A percentile compares a stretch with the other conserved stretches of the same genome.
Evolutionary conservation across 2,797 vertebrate genomes (phyloP).

Genomic region (Aulostomus chinensis): DNA sequence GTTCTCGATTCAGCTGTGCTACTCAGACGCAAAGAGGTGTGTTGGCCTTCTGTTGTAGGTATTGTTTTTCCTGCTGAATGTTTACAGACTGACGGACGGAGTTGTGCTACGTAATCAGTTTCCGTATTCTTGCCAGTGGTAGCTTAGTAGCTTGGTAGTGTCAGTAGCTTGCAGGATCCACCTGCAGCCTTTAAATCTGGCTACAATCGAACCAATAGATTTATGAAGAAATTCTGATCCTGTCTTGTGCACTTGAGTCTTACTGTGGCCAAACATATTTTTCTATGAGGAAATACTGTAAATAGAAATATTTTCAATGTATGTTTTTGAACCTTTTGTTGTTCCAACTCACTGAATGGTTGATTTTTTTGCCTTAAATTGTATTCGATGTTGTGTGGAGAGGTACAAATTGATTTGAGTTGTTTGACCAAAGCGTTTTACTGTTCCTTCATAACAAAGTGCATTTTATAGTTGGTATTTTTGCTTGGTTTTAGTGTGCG

Average conservation of each 20-base stretch:
- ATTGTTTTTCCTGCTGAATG: slow-evolving; percentile 29
- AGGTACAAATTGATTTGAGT: slow-evolving; percentile 51
- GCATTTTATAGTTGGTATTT: slow-evolving; percentile 72
- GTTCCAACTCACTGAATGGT: slow-evolving; percentile 54
- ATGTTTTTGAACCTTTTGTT: slow-evolving; percentile 64
- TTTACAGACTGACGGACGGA: slow-evolving; percentile 55
- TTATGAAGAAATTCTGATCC: slow-evolving; percentile 43
- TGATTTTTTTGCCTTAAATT: slow-evolving; percentile 75
- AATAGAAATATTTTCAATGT: slow-evolving; percentile 75
- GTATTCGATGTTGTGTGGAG: slow-evolving; percentile 69
- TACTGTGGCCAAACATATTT: slow-evolving; percentile 72
- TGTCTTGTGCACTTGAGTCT: slow-evolving; percentile 46
- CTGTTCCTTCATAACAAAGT: slow-evolving; percentile 51
- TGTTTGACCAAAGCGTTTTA: slow-evolving; percentile 84
- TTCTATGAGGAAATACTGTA: slow-evolving; percentile 76
- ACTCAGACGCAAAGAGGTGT: slow-evolving; percentile 30
- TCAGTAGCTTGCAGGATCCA: slow-evolving; percentile 35
- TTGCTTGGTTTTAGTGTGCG: slow-evolving; percentile 39
- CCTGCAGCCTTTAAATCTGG: slow-evolving; percentile 18
- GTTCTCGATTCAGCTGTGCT: slow-evolving; percentile 17
- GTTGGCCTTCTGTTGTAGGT: slow-evolving; percentile 5
- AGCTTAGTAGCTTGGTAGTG: slow-evolving; percentile 32
- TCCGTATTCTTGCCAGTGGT: slow-evolving; percentile 14
- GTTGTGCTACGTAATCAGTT: slow-evolving; percentile 11
- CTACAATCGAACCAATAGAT: slow-evolving; percentile 46